phyloP scores from a whole-genome alignment of 2,888 invertebrate species.

The Perizoma affinitatum region DNA sequence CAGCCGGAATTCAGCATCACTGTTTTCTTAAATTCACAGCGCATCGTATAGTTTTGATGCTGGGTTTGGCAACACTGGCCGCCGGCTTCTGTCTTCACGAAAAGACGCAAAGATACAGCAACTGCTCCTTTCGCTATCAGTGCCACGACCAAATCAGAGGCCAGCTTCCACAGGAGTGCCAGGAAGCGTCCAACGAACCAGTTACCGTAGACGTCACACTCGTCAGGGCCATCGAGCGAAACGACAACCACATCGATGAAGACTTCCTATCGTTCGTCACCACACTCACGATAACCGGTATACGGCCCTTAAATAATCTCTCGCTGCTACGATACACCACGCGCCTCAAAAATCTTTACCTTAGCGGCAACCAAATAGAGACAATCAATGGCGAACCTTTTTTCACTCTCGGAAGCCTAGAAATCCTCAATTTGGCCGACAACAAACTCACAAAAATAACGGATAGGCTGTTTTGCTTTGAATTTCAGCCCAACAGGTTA shows the following conservation, averaged over 20 bases:
- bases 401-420: constrained; percentile 51
- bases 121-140: constrained; percentile 55
- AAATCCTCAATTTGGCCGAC: constrained; percentile 60
- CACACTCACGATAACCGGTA: constrained; percentile 52
- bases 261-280: constrained; percentile 58
- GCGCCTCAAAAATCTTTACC: constrained; percentile 52
- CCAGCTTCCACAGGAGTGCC: constrained; percentile 55
- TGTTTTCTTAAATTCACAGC: constrained; percentile 47
- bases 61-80: constrained; percentile 43
- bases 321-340: constrained; percentile 58
- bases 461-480: constrained; percentile 60
- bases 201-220: constrained; percentile 59
- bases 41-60: constrained; percentile 39
- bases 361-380: constrained; percentile 55
- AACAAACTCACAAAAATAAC: constrained; percentile 56
- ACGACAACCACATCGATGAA: constrained; percentile 47
- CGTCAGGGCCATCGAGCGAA: constrained; percentile 51
- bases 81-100: constrained; percentile 54
- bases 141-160: constrained; percentile 56
- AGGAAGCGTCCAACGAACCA: constrained; percentile 60
- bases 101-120: constrained; percentile 43
- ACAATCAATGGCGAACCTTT: constrained; percentile 57
- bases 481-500: constrained; percentile 56
- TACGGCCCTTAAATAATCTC: constrained; percentile 55
- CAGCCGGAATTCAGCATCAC: too few species aligned